Evolutionary conservation across 2,113 vertebrate genomes (phyloP).

Genomic region (Varanus salvator): DNA sequence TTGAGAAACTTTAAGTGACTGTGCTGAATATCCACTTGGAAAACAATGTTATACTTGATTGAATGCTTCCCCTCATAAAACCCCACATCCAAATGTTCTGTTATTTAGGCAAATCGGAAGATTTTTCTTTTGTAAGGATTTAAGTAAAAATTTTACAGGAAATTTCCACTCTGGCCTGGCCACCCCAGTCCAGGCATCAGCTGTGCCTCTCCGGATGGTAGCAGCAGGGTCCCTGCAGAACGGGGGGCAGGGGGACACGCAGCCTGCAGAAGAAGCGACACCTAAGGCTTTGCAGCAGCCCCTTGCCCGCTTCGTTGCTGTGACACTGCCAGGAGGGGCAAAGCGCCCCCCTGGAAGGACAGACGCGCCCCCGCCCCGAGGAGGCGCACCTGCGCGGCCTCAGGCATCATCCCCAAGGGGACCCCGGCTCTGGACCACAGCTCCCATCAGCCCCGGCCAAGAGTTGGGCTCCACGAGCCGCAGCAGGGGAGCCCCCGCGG

Average conservation of each 20-base stretch:
- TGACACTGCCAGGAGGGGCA: not conserved
- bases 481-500: no score
- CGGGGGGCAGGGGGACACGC: fast-evolving
- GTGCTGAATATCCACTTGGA: not conserved
- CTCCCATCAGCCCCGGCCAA: no score
- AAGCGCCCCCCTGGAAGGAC: no score
- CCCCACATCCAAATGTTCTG: not conserved
- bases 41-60: no score
- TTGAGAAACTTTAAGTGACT: not conserved
- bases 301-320: not conserved
- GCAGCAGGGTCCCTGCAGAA: not conserved
- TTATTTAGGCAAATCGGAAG: not conserved
- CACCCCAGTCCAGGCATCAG: not conserved
- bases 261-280: not conserved
- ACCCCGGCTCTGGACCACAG: no score
- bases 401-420: no score
- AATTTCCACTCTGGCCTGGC: not conserved
- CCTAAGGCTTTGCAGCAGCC: not conserved
- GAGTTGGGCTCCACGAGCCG: no score
- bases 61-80: not conserved
- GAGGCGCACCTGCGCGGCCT: no score
- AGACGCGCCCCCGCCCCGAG: no score
- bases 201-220: not conserved
- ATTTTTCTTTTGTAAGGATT: not conserved
- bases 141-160: not conserved